phyloP scores from a whole-genome alignment of 2,888 invertebrate species.

The Synergus laeviventris region DNA sequence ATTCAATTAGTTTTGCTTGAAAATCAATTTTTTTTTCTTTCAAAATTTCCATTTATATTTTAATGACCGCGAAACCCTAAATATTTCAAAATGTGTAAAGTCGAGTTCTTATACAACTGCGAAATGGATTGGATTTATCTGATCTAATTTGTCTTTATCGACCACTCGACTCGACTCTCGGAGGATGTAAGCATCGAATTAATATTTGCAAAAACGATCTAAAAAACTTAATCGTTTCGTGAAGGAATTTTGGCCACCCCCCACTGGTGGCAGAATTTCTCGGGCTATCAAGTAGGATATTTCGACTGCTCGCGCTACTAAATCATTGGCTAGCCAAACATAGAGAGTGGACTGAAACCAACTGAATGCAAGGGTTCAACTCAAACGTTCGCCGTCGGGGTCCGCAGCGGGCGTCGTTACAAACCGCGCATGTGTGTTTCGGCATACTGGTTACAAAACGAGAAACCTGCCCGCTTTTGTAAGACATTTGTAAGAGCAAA shows the following conservation, averaged over 20 bases:
- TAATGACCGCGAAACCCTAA: background rate
- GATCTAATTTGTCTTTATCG: conserved; percentile 16
- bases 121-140: conserved; percentile 19
- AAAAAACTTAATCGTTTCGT: conserved; percentile 68
- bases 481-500: conserved; percentile 71
- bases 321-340: conserved; percentile 74
- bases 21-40: no score
- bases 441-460: conserved; percentile 64
- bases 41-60: background rate
- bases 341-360: conserved; percentile 59
- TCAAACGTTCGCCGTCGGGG: conserved; percentile 73
- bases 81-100: no score
- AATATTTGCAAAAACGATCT: conserved; percentile 47
- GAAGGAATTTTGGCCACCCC: conserved; percentile 72
- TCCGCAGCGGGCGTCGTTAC: conserved; percentile 71
- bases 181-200: conserved; percentile 9
- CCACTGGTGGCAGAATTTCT: conserved; percentile 65
- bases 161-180: background rate
- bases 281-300: conserved; percentile 64
- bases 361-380: conserved; percentile 50
- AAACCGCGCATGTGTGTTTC: conserved; percentile 60
- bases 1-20: background rate
- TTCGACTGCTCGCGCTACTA: conserved; percentile 65
- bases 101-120: no score
- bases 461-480: conserved; percentile 69